phyloP scores from a whole-genome alignment of 2,113 vertebrate genomes.

The Hassar affinis region DNA sequence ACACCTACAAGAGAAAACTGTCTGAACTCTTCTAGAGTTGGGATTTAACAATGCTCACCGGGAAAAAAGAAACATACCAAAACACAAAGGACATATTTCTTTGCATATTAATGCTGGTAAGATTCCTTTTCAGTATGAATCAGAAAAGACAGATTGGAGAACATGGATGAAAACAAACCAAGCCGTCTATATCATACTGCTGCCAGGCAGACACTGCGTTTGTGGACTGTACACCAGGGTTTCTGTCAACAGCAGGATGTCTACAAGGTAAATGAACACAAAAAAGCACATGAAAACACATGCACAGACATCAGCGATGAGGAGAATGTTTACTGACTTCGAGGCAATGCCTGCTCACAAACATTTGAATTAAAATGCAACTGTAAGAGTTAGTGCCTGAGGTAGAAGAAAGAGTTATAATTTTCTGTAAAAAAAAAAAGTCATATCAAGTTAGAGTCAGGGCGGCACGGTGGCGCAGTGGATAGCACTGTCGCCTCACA shows the following conservation, averaged over 20 bases:
- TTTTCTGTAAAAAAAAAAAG: too few species aligned
- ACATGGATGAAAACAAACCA: slow-evolving; percentile 27
- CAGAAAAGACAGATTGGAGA: background rate
- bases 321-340: background rate
- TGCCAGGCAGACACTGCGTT: background rate
- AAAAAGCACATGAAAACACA: slow-evolving; percentile 11
- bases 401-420: background rate
- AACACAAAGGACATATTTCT: background rate
- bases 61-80: background rate
- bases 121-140: background rate
- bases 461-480: too few species aligned
- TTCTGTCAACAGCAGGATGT: slow-evolving; percentile 29
- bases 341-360: background rate
- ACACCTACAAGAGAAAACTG: background rate
- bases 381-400: background rate
- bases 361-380: background rate
- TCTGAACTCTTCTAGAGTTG: background rate
- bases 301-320: background rate
- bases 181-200: slow-evolving; percentile 14
- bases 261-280: slow-evolving; percentile 1
- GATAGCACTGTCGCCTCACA: too few species aligned
- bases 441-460: too few species aligned
- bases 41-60: background rate
- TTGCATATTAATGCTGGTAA: background rate
- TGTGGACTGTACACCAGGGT: slow-evolving; percentile 14